phyloP scores from a whole-genome alignment of 2,888 invertebrate genomes.

The Sphinx pinastri region DNA sequence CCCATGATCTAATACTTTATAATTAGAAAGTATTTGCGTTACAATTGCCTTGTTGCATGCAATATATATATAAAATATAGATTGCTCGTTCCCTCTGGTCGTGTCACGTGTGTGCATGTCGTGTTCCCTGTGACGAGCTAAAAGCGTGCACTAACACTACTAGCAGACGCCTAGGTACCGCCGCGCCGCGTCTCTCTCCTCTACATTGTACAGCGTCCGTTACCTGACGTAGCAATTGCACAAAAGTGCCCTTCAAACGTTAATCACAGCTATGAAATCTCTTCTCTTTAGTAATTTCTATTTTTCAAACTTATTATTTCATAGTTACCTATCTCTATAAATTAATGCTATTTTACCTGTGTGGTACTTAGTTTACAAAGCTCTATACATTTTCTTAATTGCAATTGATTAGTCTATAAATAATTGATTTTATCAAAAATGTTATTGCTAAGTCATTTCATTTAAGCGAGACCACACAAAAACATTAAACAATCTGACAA shows the following conservation, averaged over 20 bases:
- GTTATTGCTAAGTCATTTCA: constrained; percentile 75
- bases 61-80: constrained; percentile 38
- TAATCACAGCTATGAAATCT: constrained; percentile 83
- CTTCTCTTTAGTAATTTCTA: constrained; percentile 72
- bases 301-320: constrained; percentile 60
- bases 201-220: constrained; percentile 36
- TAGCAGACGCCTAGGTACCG: constrained; percentile 35
- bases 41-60: constrained; percentile 54
- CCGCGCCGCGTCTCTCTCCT: not conserved
- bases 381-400: constrained; percentile 83
- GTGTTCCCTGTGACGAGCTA: constrained; percentile 36
- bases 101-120: constrained; percentile 28
- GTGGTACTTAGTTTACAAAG: constrained; percentile 81
- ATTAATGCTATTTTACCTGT: constrained; percentile 78
- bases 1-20: constrained; percentile 62
- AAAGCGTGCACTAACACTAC: constrained; percentile 54
- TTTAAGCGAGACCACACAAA: constrained; percentile 71
- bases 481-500: constrained; percentile 55
- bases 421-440: constrained; percentile 83
- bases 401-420: constrained; percentile 78
- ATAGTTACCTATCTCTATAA: constrained; percentile 65
- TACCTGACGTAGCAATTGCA: constrained; percentile 68
- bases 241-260: constrained; percentile 75
- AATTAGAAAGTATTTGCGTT: constrained; percentile 60
- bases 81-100: not conserved